Conservation (phyloP, 2,888 invertebrate species). For the Apotomis betuletana region DNA sequence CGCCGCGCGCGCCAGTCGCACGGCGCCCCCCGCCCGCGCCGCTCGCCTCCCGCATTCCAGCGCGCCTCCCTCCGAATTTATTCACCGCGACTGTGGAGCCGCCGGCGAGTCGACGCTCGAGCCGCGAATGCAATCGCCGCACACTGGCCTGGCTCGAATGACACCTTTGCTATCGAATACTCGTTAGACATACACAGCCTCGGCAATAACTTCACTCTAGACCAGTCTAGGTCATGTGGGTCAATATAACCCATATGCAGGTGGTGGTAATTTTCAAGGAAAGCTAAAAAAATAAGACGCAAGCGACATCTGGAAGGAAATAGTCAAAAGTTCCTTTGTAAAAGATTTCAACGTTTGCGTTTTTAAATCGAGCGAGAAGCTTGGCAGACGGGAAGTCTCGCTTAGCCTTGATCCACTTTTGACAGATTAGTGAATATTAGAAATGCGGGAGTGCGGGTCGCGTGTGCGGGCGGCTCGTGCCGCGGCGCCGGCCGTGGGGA, state of each 20-base stretch:
- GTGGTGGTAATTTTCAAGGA: background rate
- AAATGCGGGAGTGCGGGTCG: slow-evolving; percentile 17
- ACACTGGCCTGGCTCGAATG: slow-evolving; percentile 42
- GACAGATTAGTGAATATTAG: slow-evolving; percentile 31
- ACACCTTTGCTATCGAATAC: slow-evolving; percentile 12
- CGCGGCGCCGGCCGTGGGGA: slow-evolving; percentile 31
- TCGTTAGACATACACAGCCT: background rate
- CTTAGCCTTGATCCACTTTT: slow-evolving; percentile 37
- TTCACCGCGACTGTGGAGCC: slow-evolving; percentile 72
- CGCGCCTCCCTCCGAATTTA: slow-evolving; percentile 81
- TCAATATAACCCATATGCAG: background rate
- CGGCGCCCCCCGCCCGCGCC: slow-evolving; percentile 73
- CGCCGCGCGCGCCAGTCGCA: slow-evolving; percentile 84
- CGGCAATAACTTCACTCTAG: background rate
- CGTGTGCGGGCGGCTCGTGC: slow-evolving; percentile 26
- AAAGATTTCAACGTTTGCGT: slow-evolving; percentile 60
- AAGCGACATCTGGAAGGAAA: slow-evolving; percentile 1
- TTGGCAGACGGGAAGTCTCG: slow-evolving; percentile 28
- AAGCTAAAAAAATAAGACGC: slow-evolving; percentile 3
- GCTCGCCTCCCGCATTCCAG: slow-evolving; percentile 75
- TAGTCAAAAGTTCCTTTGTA: slow-evolving; percentile 44
- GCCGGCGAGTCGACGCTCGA: slow-evolving; percentile 45
- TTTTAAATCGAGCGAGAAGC: slow-evolving; percentile 26
- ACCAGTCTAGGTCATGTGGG: too few relatives aligned
- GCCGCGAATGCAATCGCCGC: slow-evolving; percentile 48